phyloP scores from a whole-genome alignment of 64 coral and sea anemone genomes.

The Porites australiensis region DNA sequence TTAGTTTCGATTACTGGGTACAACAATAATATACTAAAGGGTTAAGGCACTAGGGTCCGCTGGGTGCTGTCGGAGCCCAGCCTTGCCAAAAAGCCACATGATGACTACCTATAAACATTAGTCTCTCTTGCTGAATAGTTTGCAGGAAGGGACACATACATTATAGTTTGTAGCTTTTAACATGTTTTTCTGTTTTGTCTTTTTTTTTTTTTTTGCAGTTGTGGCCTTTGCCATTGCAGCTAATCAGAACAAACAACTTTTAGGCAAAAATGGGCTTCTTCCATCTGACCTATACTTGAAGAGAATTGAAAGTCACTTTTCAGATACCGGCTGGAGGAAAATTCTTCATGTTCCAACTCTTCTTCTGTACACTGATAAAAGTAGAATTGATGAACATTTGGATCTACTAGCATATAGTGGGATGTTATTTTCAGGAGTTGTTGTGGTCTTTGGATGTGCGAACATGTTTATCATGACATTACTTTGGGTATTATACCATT shows the following conservation, averaged over 20 bases:
- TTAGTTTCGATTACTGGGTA: too few species aligned
- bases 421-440: conserved; percentile 74
- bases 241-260: conserved; percentile 92
- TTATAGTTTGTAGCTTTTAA: neutral
- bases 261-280: conserved; percentile 93
- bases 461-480: conserved; percentile 90
- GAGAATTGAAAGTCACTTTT: conserved; percentile 85
- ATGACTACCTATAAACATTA: too few species aligned
- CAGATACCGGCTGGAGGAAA: conserved; percentile 62
- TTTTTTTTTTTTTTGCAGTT: conserved; percentile 52
- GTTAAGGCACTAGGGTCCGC: too few species aligned
- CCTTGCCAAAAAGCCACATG: too few species aligned
- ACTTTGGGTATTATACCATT: conserved; percentile 95
- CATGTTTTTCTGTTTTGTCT: neutral
- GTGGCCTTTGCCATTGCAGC: conserved; percentile 89
- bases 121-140: too few species aligned
- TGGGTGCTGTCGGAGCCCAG: too few species aligned
- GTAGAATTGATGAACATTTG: conserved; percentile 74
- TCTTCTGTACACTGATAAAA: conserved; percentile 80
- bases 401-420: conserved; percentile 89
- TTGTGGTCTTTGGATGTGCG: conserved; percentile 76
- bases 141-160: neutral
- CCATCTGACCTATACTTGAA: conserved; percentile 84
- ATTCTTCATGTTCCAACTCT: conserved; percentile 85
- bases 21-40: too few species aligned